phyloP scores from a whole-genome alignment of 2,888 invertebrate genomes.

The Chloroclystis v-ata region DNA sequence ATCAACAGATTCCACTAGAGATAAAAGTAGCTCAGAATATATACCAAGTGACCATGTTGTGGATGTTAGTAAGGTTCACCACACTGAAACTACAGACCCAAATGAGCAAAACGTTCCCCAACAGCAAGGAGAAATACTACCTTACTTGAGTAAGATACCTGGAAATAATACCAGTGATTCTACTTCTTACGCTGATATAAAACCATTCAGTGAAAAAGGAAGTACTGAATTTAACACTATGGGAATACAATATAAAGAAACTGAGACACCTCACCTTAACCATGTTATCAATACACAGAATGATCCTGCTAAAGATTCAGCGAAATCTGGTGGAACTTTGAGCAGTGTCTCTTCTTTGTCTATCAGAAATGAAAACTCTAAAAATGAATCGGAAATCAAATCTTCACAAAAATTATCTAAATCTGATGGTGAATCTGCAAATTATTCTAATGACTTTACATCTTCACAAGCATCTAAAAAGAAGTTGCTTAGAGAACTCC shows the following conservation, averaged over 20 bases:
- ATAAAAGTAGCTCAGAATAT: slow-evolving; percentile 67
- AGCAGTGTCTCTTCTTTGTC: slow-evolving; percentile 45
- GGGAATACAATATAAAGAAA: slow-evolving; percentile 40
- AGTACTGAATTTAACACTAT: slow-evolving; percentile 54
- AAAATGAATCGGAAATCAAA: slow-evolving; percentile 35
- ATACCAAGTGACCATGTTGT: slow-evolving; percentile 60
- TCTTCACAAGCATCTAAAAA: slow-evolving; percentile 45
- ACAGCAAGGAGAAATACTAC: slow-evolving; percentile 30
- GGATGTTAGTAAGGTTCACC: slow-evolving; percentile 31
- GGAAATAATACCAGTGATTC: slow-evolving; percentile 63
- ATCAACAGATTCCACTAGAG: slow-evolving; percentile 63
- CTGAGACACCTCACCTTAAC: slow-evolving; percentile 31
- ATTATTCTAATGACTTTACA: slow-evolving; percentile 65
- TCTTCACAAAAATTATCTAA: slow-evolving; percentile 38
- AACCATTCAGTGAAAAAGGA: slow-evolving; percentile 54
- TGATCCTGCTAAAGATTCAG: slow-evolving; percentile 34
- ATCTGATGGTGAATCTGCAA: slow-evolving; percentile 51
- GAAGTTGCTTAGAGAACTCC: slow-evolving; percentile 32
- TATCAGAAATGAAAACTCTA: slow-evolving; percentile 36
- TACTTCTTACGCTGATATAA: slow-evolving; percentile 65
- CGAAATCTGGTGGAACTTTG: slow-evolving; percentile 39
- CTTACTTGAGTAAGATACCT: slow-evolving; percentile 36
- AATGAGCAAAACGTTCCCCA: slow-evolving; percentile 5
- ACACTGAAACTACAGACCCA: slow-evolving; percentile 13
- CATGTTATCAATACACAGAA: slow-evolving; percentile 22